Percentiles rank a stretch among this genome's conserved stretches.
These are phyloP conservation scores for Muntiacus muntjak DNA, from an alignment of 2,113 vertebrate species.

Conservation along the genomic window DNA sequence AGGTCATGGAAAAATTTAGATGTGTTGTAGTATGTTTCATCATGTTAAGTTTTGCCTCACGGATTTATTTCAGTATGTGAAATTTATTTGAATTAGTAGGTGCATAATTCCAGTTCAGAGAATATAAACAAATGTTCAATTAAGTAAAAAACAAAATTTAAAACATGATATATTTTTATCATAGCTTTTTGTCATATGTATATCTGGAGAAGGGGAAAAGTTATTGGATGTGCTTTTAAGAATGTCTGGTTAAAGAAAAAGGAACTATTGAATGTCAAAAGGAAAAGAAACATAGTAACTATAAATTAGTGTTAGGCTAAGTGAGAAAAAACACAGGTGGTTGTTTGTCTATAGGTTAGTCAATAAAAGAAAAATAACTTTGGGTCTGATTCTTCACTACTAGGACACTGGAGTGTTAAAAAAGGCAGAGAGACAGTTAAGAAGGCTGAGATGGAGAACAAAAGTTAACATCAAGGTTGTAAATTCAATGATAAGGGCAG, in stretches of 20 bases:
- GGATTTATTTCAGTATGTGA: not conserved
- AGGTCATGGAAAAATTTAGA: not conserved
- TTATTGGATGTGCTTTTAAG: not conserved
- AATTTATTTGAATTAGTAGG: not conserved
- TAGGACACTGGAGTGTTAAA: not conserved
- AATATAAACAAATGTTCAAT: not conserved
- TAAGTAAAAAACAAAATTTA: not conserved
- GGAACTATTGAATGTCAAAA: not conserved
- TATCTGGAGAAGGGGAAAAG: not conserved
- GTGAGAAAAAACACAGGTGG: not conserved
- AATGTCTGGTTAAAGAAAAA: not conserved
- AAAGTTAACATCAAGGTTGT: not conserved
- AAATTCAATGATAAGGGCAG: not conserved
- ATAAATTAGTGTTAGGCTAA: not conserved
- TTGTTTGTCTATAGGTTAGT: not conserved
- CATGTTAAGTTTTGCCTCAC: slow-evolving; percentile 9
- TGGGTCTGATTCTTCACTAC: not conserved
- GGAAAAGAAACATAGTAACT: not conserved
- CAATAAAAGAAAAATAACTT: not conserved
- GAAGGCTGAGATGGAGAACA: not conserved
- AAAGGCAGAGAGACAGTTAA: not conserved
- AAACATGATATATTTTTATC: not conserved
- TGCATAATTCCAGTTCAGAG: not conserved
- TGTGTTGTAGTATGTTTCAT: not conserved
- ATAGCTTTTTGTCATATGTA: not conserved